These are phyloP conservation scores for Mandrillus leucophaeus DNA, from an alignment of 2,113 vertebrate species.

Conservation along the genomic window DNA sequence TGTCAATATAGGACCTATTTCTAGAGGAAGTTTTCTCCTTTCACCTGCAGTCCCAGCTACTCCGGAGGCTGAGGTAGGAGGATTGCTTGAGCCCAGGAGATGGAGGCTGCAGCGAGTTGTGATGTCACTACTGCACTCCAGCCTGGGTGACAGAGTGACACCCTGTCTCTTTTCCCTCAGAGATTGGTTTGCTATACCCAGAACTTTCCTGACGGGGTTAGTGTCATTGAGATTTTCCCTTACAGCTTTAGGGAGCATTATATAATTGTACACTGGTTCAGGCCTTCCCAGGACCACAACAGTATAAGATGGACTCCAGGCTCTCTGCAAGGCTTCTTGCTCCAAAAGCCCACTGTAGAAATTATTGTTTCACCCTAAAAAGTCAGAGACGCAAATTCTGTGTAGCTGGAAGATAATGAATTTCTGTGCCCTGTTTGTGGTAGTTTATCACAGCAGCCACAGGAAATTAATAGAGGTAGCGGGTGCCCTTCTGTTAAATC, in stretches of 20 bases:
- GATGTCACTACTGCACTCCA: too few species aligned
- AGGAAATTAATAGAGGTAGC: background rate
- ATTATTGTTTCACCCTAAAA: background rate
- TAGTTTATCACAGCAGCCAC: background rate
- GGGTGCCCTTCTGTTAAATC: background rate
- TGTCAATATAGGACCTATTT: background rate
- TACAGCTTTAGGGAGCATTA: background rate
- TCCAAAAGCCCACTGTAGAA: background rate
- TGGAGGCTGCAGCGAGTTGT: too few species aligned
- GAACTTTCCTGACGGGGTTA: background rate
- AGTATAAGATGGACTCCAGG: fast-evolving
- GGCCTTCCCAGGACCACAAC: background rate
- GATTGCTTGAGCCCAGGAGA: too few species aligned
- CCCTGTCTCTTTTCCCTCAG: background rate
- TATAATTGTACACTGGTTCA: too few species aligned
- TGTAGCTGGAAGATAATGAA: background rate
- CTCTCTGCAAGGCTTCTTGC: background rate
- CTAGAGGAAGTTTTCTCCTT: background rate
- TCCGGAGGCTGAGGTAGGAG: too few species aligned
- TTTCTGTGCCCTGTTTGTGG: background rate
- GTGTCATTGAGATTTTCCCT: background rate
- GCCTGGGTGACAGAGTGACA: too few species aligned
- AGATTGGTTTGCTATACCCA: background rate
- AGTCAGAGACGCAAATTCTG: background rate
- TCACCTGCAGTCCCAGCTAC: too few species aligned